Percentiles rank a stretch among this genome's conserved stretches.
These are phyloP conservation scores for Chlorospingus semifuscus DNA, from an alignment of 2,797 vertebrate species.

Conservation along the genomic window DNA sequence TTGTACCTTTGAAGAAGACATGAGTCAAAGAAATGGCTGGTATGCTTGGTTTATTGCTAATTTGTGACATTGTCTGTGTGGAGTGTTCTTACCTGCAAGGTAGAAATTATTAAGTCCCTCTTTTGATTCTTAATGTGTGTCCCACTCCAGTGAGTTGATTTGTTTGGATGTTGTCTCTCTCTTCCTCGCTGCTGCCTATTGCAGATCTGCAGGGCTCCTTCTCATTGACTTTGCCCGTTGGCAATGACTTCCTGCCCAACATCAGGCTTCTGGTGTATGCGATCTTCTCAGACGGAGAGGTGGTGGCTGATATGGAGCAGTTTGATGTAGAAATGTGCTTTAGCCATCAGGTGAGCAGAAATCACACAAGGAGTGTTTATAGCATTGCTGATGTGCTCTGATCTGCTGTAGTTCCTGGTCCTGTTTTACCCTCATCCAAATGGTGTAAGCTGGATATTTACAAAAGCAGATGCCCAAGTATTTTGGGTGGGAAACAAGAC, in stretches of 20 bases:
- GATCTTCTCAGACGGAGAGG: constrained; percentile 52
- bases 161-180: not conserved
- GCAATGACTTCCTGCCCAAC: constrained; percentile 47
- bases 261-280: constrained; percentile 61
- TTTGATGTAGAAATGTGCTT: constrained; percentile 69
- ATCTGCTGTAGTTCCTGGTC: not conserved
- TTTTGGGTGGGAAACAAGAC: not conserved
- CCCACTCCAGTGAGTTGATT: not conserved
- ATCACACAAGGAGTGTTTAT: not conserved
- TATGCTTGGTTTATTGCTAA: not conserved
- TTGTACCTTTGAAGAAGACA: not conserved
- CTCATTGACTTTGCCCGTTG: constrained; percentile 51
- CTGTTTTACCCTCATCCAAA: not conserved
- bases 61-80: not conserved
- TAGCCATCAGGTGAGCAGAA: constrained; percentile 62
- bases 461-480: not conserved
- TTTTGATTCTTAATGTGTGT: not conserved
- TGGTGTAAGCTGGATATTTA: not conserved
- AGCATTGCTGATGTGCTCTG: not conserved
- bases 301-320: constrained; percentile 60
- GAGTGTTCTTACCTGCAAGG: not conserved
- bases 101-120: not conserved
- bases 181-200: not conserved
- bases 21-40: not conserved
- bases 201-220: constrained; percentile 61